Conservation (phyloP, 2,888 invertebrate species). For the Ectobius pallidus region DNA sequence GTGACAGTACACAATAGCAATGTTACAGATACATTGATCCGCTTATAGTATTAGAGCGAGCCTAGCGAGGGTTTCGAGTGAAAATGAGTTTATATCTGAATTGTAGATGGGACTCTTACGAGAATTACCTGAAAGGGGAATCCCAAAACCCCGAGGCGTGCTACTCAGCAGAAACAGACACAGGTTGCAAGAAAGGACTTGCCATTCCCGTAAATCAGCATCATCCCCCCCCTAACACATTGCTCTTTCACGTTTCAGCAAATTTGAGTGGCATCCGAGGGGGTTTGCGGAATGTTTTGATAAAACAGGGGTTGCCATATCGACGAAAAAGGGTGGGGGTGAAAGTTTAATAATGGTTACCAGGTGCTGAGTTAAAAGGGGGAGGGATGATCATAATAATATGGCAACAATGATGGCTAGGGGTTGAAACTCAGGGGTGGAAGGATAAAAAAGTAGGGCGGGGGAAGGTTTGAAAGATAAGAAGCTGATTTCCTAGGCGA, state of each 20-base stretch:
- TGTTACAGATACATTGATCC: no score
- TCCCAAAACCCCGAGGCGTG: no score
- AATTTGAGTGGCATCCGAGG: constrained; percentile 38
- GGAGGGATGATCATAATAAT: constrained; percentile 30
- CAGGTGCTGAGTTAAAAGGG: constrained; percentile 30
- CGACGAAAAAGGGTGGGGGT: constrained; percentile 1
- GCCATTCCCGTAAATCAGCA: no score
- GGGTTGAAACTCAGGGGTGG: background rate
- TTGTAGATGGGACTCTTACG: no score
- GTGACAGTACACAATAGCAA: no score
- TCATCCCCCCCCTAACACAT: background rate
- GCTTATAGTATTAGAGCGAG: no score
- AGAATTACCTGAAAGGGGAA: no score
- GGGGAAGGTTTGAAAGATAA: constrained; percentile 27
- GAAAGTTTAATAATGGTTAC: constrained; percentile 34
- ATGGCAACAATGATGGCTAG: constrained; percentile 25
- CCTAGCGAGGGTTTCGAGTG: no score
- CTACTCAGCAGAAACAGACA: no score
- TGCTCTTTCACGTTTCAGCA: constrained; percentile 32
- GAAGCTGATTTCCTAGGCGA: constrained; percentile 39
- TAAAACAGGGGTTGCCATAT: constrained; percentile 30
- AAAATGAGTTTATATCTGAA: no score
- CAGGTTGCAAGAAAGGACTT: no score
- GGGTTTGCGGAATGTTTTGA: constrained; percentile 38
- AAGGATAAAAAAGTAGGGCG: constrained; percentile 4